These are phyloP conservation scores for Acanthopleura granulata DNA, from an alignment of 2,888 invertebrate genomes.

Conservation along the genomic window DNA sequence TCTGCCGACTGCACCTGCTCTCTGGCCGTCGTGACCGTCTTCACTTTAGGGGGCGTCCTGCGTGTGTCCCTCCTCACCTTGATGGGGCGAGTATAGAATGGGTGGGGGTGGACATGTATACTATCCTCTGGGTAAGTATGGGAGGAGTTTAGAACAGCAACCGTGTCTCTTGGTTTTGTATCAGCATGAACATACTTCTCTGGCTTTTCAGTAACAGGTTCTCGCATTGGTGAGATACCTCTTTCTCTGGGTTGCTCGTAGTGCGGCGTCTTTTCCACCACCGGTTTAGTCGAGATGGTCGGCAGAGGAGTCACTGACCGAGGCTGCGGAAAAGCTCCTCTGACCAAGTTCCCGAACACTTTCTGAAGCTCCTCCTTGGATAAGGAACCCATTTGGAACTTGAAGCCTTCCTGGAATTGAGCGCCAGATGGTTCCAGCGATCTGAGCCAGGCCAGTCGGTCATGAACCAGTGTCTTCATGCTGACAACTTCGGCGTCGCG, in stretches of 20 bases:
- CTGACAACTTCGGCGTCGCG: constrained; percentile 17
- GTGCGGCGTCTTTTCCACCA: not conserved
- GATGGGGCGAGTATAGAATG: too few relatives aligned
- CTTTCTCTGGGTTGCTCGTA: not conserved
- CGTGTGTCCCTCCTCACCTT: not conserved
- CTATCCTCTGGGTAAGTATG: not conserved
- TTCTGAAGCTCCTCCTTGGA: not conserved
- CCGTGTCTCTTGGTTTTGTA: not conserved
- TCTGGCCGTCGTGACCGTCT: not conserved
- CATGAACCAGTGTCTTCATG: constrained; percentile 17
- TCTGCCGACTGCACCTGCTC: not conserved
- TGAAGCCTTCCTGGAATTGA: constrained; percentile 10
- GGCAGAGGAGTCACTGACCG: not conserved
- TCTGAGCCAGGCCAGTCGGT: not conserved
- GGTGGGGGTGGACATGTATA: not conserved
- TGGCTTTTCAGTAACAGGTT: not conserved
- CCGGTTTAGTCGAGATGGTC: not conserved
- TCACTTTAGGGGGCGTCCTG: not conserved
- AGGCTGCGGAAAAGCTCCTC: constrained; percentile 13
- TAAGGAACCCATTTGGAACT: constrained; percentile 9
- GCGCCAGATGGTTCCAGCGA: not conserved
- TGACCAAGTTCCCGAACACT: not conserved
- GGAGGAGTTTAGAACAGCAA: not conserved
- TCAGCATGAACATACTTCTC: not conserved
- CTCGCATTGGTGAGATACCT: not conserved